These are phyloP conservation scores for Lutjanus argentimaculatus DNA, from an alignment of 2,797 vertebrate genomes.

Conservation along the genomic window DNA sequence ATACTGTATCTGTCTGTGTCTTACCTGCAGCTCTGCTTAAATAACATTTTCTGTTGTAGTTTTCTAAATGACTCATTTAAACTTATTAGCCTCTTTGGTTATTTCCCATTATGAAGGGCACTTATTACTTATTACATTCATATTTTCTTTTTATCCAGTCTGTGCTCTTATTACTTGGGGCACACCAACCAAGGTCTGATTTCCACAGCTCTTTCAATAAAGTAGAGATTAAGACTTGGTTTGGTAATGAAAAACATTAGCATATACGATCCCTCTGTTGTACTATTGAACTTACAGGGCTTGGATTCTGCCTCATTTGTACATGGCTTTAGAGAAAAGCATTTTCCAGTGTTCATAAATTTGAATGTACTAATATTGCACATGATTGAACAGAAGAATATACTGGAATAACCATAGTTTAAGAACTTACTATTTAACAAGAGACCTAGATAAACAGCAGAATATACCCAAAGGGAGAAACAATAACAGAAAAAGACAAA, in stretches of 20 bases:
- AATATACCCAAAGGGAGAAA: too few species aligned
- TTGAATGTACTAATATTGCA: not conserved
- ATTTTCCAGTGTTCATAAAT: not conserved
- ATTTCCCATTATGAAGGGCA: slow-evolving; percentile 11
- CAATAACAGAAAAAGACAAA: too few species aligned
- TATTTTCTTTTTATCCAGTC: slow-evolving; percentile 4
- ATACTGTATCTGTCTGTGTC: not conserved
- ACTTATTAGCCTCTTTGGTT: slow-evolving; percentile 27
- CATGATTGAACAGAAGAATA: not conserved
- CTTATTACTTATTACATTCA: slow-evolving; percentile 4
- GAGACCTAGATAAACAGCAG: too few species aligned
- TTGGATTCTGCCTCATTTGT: slow-evolving; percentile 9
- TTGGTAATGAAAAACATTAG: slow-evolving; percentile 10
- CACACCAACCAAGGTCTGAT: not conserved
- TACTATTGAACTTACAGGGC: not conserved
- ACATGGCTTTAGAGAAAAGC: not conserved
- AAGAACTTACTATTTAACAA: too few species aligned
- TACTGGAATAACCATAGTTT: not conserved
- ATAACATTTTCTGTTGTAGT: slow-evolving; percentile 26
- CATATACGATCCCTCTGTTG: slow-evolving; percentile 5
- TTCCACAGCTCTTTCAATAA: slow-evolving; percentile 3
- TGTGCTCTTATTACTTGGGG: not conserved
- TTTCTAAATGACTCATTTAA: slow-evolving; percentile 26
- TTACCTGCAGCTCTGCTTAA: slow-evolving; percentile 11
- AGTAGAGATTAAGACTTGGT: not conserved